Conservation (phyloP, 2,797 vertebrate genomes). For the Coregonus sp. region DNA sequence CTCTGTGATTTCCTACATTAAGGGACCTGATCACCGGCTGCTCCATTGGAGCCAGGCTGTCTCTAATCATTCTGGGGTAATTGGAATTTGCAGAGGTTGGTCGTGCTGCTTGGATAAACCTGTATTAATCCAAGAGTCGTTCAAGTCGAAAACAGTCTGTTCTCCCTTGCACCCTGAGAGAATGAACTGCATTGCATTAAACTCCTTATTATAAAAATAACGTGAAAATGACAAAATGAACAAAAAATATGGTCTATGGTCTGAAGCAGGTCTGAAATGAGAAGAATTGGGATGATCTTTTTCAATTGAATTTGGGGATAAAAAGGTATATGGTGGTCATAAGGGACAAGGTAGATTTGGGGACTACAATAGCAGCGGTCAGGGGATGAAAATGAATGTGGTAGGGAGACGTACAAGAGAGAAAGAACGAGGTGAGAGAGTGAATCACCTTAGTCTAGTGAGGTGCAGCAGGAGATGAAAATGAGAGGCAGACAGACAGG, state of each 20-base stretch:
- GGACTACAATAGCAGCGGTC: not conserved
- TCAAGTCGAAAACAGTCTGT: conserved; percentile 23
- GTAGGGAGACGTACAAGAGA: not conserved
- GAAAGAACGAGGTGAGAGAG: not conserved
- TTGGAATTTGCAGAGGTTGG: conserved; percentile 23
- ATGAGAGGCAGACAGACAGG: not conserved
- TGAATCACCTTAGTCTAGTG: not conserved
- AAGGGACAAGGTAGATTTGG: not conserved
- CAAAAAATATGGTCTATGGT: not conserved
- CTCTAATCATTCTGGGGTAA: conserved; percentile 23
- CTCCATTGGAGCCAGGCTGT: conserved; percentile 15
- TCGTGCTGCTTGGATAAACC: conserved; percentile 17
- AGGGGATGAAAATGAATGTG: not conserved
- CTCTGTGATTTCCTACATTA: conserved; percentile 12
- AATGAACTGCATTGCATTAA: conserved; percentile 13
- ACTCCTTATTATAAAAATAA: conserved; percentile 8
- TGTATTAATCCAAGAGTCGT: conserved; percentile 16
- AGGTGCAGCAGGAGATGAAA: not conserved
- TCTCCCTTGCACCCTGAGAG: conserved; percentile 7
- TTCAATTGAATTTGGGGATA: not conserved
- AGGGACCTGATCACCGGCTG: conserved; percentile 12
- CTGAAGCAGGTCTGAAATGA: not conserved
- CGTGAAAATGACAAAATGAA: not conserved
- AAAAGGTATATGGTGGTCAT: not conserved
- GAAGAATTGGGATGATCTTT: not conserved